Base-by-base conservation (phyloP, 2,797 vertebrate species). In the Vireo griseus region DNA sequence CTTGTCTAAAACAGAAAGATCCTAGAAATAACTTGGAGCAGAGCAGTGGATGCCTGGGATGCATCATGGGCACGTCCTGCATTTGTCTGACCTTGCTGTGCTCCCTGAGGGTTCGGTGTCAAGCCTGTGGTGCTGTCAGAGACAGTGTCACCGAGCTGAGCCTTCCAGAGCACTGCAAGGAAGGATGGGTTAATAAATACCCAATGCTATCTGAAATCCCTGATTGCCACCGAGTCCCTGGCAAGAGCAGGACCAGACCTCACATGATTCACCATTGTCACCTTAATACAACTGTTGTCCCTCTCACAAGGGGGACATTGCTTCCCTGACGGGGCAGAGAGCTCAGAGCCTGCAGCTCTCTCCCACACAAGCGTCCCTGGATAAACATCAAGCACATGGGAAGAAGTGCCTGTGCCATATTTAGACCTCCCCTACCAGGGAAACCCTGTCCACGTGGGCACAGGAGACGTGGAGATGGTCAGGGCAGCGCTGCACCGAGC, bases 231-330 rank as follows among this genome's bases (percentile, higher is more conserved):
- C 0, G 0, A 59, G 39, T 4, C 14, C 48, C 39, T 21, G 12
- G 5, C 18, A 85, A n/a, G 28, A 81, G 47, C 74, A 89, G 33
- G 37, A 31, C 24, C 39, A 31, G 28, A 48, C 10, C 42, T 62
- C 72, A 13, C 0, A 1, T 6, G 31, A 39, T 35, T 8, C 75
- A 25, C 33, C 44, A 33, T 4, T 42, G 40, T 17, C 40, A 42
- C 40, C 40, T 42, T 5, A 35, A 65, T 16, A 3, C 5, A 1
- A 10, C 39, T 50, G 48, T 0, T 28, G 37, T 21, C 63, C 59
- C 65, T n/a, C 35, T 28, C 1, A 2, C 0, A 0, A 16, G 25
- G 29, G 29, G 17, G 7, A 67, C 63, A 26, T n/a, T 0, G 0
- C 33, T 44, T 25, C 1, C 1, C 45, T 50, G 62, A n/a, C 3